phyloP scores from a whole-genome alignment of 1,140 invertebrate species.

The Cylas formicarius region DNA sequence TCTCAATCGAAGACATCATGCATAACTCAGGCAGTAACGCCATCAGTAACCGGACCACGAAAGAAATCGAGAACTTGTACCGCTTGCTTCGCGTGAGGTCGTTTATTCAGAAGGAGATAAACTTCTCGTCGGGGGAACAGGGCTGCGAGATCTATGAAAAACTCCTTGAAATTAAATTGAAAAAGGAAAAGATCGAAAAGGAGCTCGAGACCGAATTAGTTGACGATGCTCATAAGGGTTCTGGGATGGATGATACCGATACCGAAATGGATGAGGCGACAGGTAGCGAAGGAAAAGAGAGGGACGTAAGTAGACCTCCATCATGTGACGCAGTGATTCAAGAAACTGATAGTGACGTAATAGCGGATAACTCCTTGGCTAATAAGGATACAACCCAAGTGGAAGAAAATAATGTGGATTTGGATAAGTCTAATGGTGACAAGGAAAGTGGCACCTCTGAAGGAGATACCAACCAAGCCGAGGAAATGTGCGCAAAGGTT shows the following conservation, averaged over 20 bases:
- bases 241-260: no score
- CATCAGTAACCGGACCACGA: slow-evolving; percentile 10
- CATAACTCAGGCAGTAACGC: slow-evolving; percentile 25
- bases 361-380: no score
- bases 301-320: no score
- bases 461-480: slow-evolving; percentile 5
- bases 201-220: no score
- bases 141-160: not conserved
- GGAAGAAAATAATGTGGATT: not conserved
- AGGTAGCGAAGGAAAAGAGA: no score
- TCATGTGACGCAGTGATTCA: no score
- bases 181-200: slow-evolving; percentile 5
- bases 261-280: no score
- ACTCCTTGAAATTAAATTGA: not conserved
- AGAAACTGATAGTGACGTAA: no score
- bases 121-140: slow-evolving; percentile 12
- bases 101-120: slow-evolving; percentile 17
- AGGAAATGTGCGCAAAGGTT: not conserved
- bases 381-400: no score
- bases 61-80: not conserved
- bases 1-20: slow-evolving; percentile 36
- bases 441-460: not conserved
- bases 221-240: no score
- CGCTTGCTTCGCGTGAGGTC: slow-evolving; percentile 1
- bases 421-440: not conserved